Evolutionary conservation across 2,888 invertebrate genomes (phyloP).

Genomic region (Psococerastis gibbosa): DNA sequence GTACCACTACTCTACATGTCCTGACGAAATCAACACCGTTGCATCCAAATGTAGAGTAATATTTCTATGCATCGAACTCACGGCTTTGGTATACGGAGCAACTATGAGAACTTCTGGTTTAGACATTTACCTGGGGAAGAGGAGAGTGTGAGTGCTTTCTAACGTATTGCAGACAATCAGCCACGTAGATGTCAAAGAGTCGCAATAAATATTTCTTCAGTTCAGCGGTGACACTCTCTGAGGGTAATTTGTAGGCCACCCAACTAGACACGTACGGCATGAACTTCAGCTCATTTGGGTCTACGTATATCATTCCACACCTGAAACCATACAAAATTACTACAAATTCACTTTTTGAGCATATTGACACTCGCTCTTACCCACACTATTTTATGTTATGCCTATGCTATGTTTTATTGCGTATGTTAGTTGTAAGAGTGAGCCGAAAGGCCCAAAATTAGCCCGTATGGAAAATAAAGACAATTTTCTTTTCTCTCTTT

Average conservation of each 20-base stretch:
- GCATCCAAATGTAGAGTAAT: too few species aligned
- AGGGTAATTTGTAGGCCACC: conserved; percentile 33
- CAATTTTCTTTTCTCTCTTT: too few species aligned
- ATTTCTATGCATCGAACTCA: too few species aligned
- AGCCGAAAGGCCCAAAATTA: too few species aligned
- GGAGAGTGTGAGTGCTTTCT: too few species aligned
- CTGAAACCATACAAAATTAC: not conserved
- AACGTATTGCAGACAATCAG: conserved; percentile 43
- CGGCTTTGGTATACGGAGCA: too few species aligned
- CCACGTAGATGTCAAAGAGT: conserved; percentile 45
- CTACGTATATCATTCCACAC: conserved; percentile 74
- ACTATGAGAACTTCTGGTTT: too few species aligned
- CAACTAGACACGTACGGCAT: conserved; percentile 63
- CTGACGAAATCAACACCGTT: too few species aligned
- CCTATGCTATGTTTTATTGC: conserved; percentile 18
- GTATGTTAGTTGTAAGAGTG: too few species aligned
- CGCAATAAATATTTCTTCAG: conserved; percentile 42
- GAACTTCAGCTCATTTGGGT: conserved; percentile 66
- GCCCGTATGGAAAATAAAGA: too few species aligned
- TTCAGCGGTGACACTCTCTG: conserved; percentile 26
- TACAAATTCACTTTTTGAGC: not conserved
- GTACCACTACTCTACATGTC: too few species aligned
- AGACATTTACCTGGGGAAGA: conserved; percentile 67
- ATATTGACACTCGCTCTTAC: too few species aligned
- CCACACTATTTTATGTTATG: conserved; percentile 33